Evolutionary conservation across 2,113 vertebrate genomes (phyloP), one percentile per base, ranked within the genome.

Genomic region (Sapayoa aenigma): DNA sequence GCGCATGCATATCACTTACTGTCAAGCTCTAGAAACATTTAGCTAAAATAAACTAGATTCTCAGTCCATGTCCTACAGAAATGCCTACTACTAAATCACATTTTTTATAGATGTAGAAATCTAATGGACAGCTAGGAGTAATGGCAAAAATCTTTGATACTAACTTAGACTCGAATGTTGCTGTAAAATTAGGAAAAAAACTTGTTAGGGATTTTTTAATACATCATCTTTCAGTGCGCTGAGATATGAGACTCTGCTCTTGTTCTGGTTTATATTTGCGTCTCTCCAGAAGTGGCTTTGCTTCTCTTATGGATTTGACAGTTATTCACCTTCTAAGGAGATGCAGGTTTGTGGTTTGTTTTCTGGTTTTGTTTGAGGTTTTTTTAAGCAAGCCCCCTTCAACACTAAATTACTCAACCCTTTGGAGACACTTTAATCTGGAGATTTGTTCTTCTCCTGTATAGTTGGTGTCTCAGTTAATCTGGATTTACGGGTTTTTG

Each of bases 21-120:
- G 77, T 94, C 80, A 96, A 92, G 55, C 56, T 92, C 55, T 96
- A 50, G 94, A 94, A 72, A 81, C 62, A 63, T 87, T 47, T 56
- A 87, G 50, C 71, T 91, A 39, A 85, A 94, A 93, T 79, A 76
- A 89, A 94, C 50, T 50, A 33, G 37, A 14, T 92, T 94, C 73
- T 94, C 31, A 84, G 78, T 53, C 49, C 47, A 19, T 22, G 44
- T 68, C 24, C 41, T 76, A 8, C 37, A 72, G 60, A 84, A 88
- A 73, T 72, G 19, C 30, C 16, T 84, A 3, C n/a, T 66, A 12
- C 28, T 66, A 53, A 81, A 73, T 60, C 66, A 44, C 3, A 7
- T 69, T 81, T 93, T 19, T 37, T 9, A 14, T 31, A 66, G 55
- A 25, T 21, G 9, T 8, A 44, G 39, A 12, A 72, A 30, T 42